Evolutionary conservation across 2,888 invertebrate genomes (phyloP).

Genomic region (Agrotis exclamationis): DNA sequence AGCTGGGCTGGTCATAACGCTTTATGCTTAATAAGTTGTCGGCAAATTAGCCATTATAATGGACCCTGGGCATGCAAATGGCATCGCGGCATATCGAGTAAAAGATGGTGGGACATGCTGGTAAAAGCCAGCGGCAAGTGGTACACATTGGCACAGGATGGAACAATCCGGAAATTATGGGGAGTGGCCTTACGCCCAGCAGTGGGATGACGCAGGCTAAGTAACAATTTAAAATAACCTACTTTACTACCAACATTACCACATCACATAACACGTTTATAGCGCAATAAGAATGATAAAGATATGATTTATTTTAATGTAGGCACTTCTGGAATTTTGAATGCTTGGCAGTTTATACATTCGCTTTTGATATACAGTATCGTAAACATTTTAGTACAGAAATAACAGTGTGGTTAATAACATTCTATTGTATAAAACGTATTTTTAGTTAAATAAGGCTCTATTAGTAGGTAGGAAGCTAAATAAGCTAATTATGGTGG

Average conservation of each 20-base stretch:
- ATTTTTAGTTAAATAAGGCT: background rate
- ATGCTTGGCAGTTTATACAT: slow-evolving; percentile 44
- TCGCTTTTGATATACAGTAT: slow-evolving; percentile 38
- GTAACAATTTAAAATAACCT: background rate
- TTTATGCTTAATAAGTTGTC: background rate
- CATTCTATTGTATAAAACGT: slow-evolving; percentile 3
- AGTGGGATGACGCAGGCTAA: background rate
- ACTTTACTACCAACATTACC: slow-evolving; percentile 32
- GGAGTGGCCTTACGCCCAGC: background rate
- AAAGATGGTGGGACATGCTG: background rate
- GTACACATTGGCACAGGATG: background rate
- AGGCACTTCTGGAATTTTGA: slow-evolving; percentile 32
- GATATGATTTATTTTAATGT: slow-evolving; percentile 53
- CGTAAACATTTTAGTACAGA: slow-evolving; percentile 32
- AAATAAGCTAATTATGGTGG: background rate
- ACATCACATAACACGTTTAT: slow-evolving; percentile 34
- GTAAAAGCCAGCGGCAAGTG: background rate
- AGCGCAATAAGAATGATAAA: slow-evolving; percentile 11
- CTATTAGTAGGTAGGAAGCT: background rate
- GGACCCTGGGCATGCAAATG: background rate
- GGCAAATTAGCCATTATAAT: background rate
- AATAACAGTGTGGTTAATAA: slow-evolving; percentile 44
- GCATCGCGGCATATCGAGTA: background rate
- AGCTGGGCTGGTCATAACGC: too few species aligned
- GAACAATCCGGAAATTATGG: background rate